Conservation (phyloP, 2,113 vertebrate genomes). For the Spermophilus dauricus region DNA sequence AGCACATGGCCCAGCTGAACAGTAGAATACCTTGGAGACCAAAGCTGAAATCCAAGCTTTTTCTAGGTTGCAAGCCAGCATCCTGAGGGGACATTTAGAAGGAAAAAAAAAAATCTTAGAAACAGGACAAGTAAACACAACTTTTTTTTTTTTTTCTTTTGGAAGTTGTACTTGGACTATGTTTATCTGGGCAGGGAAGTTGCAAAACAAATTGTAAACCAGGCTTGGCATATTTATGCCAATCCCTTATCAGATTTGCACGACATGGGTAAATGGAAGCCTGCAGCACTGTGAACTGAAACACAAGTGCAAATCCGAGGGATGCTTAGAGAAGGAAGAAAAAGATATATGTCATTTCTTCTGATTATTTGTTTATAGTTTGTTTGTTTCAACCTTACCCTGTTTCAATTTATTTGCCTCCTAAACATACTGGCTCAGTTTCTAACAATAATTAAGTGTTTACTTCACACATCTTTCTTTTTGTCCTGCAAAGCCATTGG, state of each 20-base stretch:
- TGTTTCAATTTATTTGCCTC: slow-evolving; percentile 53
- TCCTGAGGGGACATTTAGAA: slow-evolving; percentile 86
- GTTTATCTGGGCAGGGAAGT: slow-evolving; percentile 80
- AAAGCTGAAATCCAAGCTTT: slow-evolving; percentile 86
- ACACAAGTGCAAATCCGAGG: not conserved
- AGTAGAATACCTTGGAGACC: slow-evolving; percentile 88
- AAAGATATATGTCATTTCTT: slow-evolving; percentile 21
- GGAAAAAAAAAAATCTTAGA: slow-evolving; percentile 5
- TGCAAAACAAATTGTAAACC: slow-evolving; percentile 86
- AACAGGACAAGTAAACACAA: slow-evolving; percentile 76
- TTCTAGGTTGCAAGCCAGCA: slow-evolving; percentile 85
- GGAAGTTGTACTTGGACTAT: slow-evolving; percentile 74
- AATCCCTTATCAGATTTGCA: slow-evolving; percentile 81
- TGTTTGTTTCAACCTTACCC: not conserved
- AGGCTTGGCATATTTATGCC: slow-evolving; percentile 56
- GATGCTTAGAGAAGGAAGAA: not conserved
- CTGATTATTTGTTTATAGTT: not conserved
- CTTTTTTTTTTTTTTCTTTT: slow-evolving; percentile 51
- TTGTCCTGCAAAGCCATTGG: slow-evolving; percentile 80
- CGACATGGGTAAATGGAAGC: slow-evolving; percentile 66
- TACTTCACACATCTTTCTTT: slow-evolving; percentile 84
- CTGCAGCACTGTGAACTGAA: not conserved
- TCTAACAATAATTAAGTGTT: slow-evolving; percentile 74
- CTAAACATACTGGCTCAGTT: slow-evolving; percentile 57
- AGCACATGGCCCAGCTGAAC: slow-evolving; percentile 76